phyloP scores from a whole-genome alignment of 2,888 invertebrate genomes.

The Ectobius pallidus region DNA sequence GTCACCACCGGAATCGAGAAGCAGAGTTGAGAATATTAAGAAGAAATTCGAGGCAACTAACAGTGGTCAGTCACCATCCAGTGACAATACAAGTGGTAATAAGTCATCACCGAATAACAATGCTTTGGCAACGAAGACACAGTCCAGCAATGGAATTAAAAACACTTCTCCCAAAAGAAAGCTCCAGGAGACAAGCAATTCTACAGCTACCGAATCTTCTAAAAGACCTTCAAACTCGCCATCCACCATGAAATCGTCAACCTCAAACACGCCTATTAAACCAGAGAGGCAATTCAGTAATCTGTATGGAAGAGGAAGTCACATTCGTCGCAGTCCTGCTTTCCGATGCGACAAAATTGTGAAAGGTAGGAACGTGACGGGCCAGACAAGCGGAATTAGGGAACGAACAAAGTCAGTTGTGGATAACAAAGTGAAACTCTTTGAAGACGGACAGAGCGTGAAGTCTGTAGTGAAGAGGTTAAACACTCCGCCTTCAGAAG shows the following conservation, averaged over 20 bases:
- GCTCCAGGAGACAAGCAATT: not conserved
- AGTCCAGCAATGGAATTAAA: not conserved
- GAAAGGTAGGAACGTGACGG: conserved; percentile 21
- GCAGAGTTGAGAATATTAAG: conserved; percentile 36
- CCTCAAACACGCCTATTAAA: not conserved
- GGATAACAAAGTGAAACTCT: conserved; percentile 22
- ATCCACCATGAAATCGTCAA: not conserved
- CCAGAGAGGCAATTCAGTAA: not conserved
- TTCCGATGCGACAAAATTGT: conserved; percentile 55
- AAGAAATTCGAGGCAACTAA: conserved; percentile 34
- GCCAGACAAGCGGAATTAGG: not conserved
- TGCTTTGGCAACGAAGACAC: not conserved
- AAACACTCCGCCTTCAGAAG: conserved; percentile 11
- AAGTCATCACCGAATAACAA: not conserved
- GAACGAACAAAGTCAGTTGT: conserved; percentile 29
- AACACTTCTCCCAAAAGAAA: not conserved
- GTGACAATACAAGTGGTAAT: not conserved
- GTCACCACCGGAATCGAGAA: conserved; percentile 27
- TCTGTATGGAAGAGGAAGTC: conserved; percentile 15
- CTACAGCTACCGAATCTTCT: not conserved
- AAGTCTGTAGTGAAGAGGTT: conserved; percentile 20
- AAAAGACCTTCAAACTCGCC: not conserved
- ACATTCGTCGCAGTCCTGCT: conserved; percentile 57
- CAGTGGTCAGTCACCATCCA: not conserved
- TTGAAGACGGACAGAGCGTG: conserved; percentile 14